A percentile compares a stretch with the other conserved stretches of the same genome.
Conservation (phyloP, 2,797 vertebrate genomes). For the Benthosema pterotum region DNA sequence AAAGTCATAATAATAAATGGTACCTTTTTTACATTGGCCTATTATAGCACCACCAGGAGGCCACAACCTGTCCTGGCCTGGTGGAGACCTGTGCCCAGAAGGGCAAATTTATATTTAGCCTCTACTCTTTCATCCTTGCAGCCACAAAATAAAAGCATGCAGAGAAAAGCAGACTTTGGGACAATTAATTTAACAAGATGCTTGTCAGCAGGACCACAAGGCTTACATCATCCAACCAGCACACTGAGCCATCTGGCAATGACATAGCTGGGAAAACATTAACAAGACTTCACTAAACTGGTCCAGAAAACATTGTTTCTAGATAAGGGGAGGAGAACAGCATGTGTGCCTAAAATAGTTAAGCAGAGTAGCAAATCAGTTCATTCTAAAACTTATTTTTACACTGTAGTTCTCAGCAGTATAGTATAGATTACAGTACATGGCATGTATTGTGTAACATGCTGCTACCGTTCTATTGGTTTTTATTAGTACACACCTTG, state of each 20-base stretch:
- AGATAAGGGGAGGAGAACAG: slow-evolving; percentile 21
- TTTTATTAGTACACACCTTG: too few species aligned
- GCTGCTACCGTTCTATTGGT: too few species aligned
- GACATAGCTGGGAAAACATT: slow-evolving; percentile 25
- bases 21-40: too few species aligned
- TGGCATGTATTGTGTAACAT: too few species aligned
- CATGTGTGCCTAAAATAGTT: slow-evolving; percentile 30
- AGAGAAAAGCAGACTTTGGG: background rate
- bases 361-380: background rate
- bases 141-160: slow-evolving; percentile 14
- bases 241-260: slow-evolving; percentile 26
- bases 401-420: too few species aligned
- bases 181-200: slow-evolving; percentile 14
- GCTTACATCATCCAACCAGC: slow-evolving; percentile 26
- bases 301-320: slow-evolving; percentile 18
- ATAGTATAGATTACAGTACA: too few species aligned
- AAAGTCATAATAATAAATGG: too few species aligned
- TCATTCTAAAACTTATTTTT: too few species aligned
- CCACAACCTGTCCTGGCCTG: too few species aligned
- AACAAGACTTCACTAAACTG: slow-evolving; percentile 23
- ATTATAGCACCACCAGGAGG: too few species aligned
- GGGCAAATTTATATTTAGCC: slow-evolving; percentile 19
- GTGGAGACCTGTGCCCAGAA: too few species aligned
- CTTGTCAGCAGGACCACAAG: background rate
- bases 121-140: slow-evolving; percentile 15